phyloP scores from a whole-genome alignment of 2,888 invertebrate genomes.

The Venustoraphidia nigricollis region DNA sequence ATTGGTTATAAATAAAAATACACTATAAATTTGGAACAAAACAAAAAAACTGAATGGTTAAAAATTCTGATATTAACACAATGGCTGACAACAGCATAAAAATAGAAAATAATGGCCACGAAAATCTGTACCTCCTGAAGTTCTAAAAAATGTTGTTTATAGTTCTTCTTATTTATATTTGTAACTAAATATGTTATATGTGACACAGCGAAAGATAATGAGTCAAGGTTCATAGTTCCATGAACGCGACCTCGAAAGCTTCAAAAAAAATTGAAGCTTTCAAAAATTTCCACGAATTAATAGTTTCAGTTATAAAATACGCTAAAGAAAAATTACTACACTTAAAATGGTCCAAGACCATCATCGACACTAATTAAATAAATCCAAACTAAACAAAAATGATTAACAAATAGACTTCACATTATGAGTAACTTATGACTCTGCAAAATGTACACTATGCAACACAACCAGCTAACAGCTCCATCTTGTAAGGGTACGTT shows the following conservation, averaged over 20 bases:
- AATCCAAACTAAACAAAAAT: constrained; percentile 3
- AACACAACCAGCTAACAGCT: too few relatives aligned
- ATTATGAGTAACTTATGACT: too few relatives aligned
- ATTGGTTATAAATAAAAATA: background rate
- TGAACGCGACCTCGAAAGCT: constrained; percentile 76
- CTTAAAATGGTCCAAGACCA: constrained; percentile 31
- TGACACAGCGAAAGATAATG: constrained; percentile 96
- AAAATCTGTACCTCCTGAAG: constrained; percentile 61
- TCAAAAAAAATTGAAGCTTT: constrained; percentile 89
- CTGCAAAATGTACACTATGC: too few relatives aligned
- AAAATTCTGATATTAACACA: background rate
- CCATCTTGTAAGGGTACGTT: too few relatives aligned
- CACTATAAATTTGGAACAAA: background rate
- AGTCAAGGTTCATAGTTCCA: constrained; percentile 98
- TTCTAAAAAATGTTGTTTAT: constrained; percentile 77
- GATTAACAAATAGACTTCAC: too few relatives aligned
- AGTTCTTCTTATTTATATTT: constrained; percentile 92
- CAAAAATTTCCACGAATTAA: constrained; percentile 61
- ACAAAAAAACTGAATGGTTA: background rate
- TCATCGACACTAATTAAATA: constrained; percentile 23
- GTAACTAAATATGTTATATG: constrained; percentile 96
- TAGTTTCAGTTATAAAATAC: constrained; percentile 29
- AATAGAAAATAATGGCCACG: constrained; percentile 15
- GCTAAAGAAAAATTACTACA: constrained; percentile 27
- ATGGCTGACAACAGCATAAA: background rate